These are phyloP conservation scores for Ptychochromis oligacanthus DNA, from an alignment of 2,113 vertebrate species.

Conservation along the genomic window DNA sequence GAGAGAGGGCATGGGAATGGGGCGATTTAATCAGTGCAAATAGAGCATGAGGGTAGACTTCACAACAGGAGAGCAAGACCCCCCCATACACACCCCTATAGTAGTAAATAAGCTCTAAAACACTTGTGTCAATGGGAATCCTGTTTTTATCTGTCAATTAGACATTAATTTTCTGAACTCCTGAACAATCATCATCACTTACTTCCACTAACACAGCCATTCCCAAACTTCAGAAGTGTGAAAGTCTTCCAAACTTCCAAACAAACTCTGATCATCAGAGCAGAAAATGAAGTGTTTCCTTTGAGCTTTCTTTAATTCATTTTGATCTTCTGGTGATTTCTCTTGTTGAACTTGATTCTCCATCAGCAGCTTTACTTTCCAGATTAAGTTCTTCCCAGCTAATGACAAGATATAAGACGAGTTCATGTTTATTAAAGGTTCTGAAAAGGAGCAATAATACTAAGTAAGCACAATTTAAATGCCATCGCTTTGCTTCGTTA, in stretches of 20 bases:
- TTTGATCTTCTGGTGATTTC: not conserved
- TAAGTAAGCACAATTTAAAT: too few species aligned
- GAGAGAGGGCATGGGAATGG: slow-evolving; percentile 37
- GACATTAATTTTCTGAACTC: not conserved
- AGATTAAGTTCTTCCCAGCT: not conserved
- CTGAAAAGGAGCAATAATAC: not conserved
- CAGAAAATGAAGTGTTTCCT: not conserved
- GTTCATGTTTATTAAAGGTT: not conserved
- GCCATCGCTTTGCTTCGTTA: not conserved
- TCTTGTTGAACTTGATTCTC: not conserved
- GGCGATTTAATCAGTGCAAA: slow-evolving; percentile 17
- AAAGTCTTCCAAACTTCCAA: not conserved
- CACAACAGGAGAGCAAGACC: not conserved
- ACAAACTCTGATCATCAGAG: not conserved
- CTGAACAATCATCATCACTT: not conserved
- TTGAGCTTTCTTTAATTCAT: not conserved
- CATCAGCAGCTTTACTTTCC: not conserved
- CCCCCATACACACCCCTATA: not conserved
- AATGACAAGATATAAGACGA: not conserved
- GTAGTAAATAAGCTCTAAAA: not conserved
- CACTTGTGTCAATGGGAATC: not conserved
- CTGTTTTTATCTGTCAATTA: not conserved
- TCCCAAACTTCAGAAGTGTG: not conserved
- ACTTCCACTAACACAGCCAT: not conserved
- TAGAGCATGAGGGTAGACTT: slow-evolving; percentile 34